Conservation (phyloP, 64 coral and sea anemone species). For the Montipora capricornis region DNA sequence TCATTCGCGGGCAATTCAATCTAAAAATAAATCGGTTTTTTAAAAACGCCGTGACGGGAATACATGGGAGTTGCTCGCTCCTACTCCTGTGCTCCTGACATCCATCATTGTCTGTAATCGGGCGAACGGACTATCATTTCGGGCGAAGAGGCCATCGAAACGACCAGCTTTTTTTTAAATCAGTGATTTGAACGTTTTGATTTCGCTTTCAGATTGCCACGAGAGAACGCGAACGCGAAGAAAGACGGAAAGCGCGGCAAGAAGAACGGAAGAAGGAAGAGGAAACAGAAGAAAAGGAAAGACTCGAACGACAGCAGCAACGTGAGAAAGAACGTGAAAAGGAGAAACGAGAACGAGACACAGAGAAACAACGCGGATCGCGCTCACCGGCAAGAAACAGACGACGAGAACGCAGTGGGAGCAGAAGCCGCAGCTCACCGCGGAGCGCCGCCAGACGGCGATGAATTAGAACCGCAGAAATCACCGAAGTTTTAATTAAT, state of each 20-base stretch:
- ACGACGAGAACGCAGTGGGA: constrained; percentile 69
- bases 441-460: constrained; percentile 5
- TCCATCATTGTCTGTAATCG: too few relatives aligned
- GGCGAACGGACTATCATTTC: too few relatives aligned
- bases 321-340: constrained; percentile 65
- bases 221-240: constrained; percentile 69
- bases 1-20: too few relatives aligned
- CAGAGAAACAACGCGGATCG: constrained; percentile 14
- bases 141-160: too few relatives aligned
- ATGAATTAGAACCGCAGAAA: neutral
- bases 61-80: too few relatives aligned
- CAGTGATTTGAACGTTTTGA: too few relatives aligned
- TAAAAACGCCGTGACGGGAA: too few relatives aligned
- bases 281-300: constrained; percentile 63
- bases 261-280: constrained; percentile 64
- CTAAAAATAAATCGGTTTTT: too few relatives aligned
- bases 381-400: constrained; percentile 48
- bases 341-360: constrained; percentile 35
- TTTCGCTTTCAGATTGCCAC: constrained; percentile 56
- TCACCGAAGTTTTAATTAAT: constrained; percentile 10
- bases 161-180: too few relatives aligned
- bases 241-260: constrained; percentile 68
- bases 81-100: too few relatives aligned
- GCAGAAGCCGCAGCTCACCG: constrained; percentile 62
- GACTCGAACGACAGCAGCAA: constrained; percentile 40